Base-by-base conservation (phyloP, 2,888 invertebrate species). In the Clusia tigrina region DNA sequence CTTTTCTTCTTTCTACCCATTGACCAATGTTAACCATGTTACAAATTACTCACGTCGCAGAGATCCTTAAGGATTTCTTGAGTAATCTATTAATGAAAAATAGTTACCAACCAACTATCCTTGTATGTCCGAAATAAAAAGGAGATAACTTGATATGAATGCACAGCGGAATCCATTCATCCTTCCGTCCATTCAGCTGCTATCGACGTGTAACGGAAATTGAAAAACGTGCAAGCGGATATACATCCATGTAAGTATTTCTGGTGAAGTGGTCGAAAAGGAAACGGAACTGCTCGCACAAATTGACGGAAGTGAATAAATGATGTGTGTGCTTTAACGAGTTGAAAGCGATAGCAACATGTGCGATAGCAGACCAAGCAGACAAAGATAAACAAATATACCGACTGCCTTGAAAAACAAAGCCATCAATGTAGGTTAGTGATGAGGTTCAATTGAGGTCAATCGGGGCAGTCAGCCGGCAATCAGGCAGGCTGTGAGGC, bases 161-260 rank as follows among this genome's bases (percentile, higher is more conserved):
- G n/a, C n/a, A n/a, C n/a, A n/a, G n/a, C n/a, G n/a, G n/a, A 32
- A 6, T 32, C 32, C 32, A 12, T 32, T 12, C 32, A 12, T 32
- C 32, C 32, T 6, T 32, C 32, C 32, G 32, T 32, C 32, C 32
- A 12, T 32, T 32, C 32, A 12, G 32, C 32, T 12, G 32, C 32
- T 9, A 32, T 32, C 6, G 12, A 32, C 32, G 6, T 9, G 6
- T 9, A 32, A 32, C 42, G 42, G 42, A 42, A 42, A 17, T 42
- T 42, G n/a, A n/a, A 17, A 42, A n/a, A 42, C 42, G 42, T 42
- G 42, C 42, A 42, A 42, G n/a, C 42, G 42, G 42, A 42, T 42
- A n/a, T 42, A 17, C 42, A 15, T 42, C 3, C 12, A 17, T 42
- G 42, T 42, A n/a, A 15, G 42, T 15, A 42, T n/a, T 42, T 15